These are phyloP conservation scores for Phylloscopus collybita DNA, from an alignment of 2,797 vertebrate genomes.

Conservation along the genomic window DNA sequence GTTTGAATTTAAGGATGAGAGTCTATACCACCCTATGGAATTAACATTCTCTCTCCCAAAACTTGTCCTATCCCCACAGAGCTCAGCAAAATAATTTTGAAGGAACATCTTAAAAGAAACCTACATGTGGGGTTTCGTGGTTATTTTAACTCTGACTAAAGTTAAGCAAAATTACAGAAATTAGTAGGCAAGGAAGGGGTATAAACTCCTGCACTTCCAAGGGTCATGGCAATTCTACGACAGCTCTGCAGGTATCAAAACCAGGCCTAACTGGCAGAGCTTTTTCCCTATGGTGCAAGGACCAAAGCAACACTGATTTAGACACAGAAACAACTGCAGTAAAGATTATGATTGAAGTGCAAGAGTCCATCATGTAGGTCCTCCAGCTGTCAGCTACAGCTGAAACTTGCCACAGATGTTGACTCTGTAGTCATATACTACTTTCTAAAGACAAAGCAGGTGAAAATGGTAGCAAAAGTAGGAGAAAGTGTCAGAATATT, in stretches of 20 bases:
- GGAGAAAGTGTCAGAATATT: not conserved
- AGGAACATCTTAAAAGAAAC: not conserved
- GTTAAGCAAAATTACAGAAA: not conserved
- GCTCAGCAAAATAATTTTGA: not conserved
- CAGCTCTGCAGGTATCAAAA: not conserved
- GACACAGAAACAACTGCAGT: not conserved
- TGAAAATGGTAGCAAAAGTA: not conserved
- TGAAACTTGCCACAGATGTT: not conserved
- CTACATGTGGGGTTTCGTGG: not conserved
- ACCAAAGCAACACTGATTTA: not conserved
- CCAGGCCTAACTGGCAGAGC: not conserved
- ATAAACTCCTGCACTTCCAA: not conserved
- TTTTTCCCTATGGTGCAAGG: not conserved
- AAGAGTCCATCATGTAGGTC: not conserved
- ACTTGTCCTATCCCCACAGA: not conserved
- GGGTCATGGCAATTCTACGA: not conserved
- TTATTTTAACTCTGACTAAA: not conserved
- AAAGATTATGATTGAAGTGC: not conserved
- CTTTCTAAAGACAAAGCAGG: not conserved
- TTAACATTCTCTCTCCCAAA: not conserved
- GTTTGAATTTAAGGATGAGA: not conserved
- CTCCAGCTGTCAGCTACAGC: not conserved
- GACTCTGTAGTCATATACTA: not conserved
- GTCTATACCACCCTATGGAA: not conserved
- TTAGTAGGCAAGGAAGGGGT: not conserved